phyloP scores from a whole-genome alignment of 2,888 invertebrate species.

The Caenorhabditis afra region DNA sequence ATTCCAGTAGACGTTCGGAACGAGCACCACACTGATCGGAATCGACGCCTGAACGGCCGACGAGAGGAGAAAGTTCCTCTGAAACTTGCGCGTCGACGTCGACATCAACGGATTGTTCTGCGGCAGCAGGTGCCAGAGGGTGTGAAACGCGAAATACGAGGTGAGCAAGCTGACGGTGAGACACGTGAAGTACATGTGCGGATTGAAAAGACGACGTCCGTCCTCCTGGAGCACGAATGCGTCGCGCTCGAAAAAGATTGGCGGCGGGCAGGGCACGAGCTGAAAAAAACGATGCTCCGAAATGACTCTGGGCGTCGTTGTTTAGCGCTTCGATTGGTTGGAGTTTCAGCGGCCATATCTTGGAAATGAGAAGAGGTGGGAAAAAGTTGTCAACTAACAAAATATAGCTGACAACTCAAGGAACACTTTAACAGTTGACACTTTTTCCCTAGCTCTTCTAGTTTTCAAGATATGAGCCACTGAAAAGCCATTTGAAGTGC shows the following conservation, averaged over 20 bases:
- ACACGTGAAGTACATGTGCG: constrained; percentile 46
- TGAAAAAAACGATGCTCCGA: no score
- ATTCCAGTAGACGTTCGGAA: constrained; percentile 56
- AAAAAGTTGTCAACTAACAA: no score
- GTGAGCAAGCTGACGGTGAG: neutral
- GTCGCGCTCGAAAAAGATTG: constrained; percentile 6
- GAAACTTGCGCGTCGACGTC: constrained; percentile 29
- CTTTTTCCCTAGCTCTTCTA: no score
- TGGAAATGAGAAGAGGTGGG: no score
- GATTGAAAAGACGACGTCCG: constrained; percentile 36
- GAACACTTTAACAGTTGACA: no score
- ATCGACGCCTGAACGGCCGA: constrained; percentile 30
- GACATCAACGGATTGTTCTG: constrained; percentile 46
- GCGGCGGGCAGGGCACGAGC: constrained; percentile 31
- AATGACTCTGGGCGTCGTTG: no score
- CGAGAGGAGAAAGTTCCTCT: constrained; percentile 28
- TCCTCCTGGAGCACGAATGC: constrained; percentile 20
- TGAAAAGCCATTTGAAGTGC: neutral
- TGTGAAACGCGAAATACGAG: constrained; percentile 23
- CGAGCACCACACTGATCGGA: constrained; percentile 11
- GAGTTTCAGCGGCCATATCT: no score
- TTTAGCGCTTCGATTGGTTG: no score
- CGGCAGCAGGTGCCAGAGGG: constrained; percentile 20
- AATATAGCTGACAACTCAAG: no score
- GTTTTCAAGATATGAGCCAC: neutral